A percentile compares a stretch with the other conserved stretches of the same genome.
phyloP scores from a whole-genome alignment of 1,140 invertebrate genomes.

The Heliconius melpomene region DNA sequence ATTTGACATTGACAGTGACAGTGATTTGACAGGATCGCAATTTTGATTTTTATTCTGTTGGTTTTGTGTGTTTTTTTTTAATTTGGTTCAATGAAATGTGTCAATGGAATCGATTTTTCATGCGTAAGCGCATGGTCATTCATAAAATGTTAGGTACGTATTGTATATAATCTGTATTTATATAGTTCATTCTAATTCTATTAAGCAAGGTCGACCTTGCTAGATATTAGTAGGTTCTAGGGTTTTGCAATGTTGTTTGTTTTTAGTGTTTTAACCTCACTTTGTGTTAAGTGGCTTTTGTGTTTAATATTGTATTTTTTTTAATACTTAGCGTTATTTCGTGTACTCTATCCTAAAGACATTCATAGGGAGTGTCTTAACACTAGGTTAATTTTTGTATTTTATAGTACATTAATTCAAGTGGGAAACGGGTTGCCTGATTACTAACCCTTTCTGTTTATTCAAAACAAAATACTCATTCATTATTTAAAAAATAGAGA shows the following conservation, averaged over 20 bases:
- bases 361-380: too few species aligned
- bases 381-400: too few species aligned
- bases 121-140: slow-evolving; percentile 54
- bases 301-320: background rate
- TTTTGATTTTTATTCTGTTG: slow-evolving; percentile 18
- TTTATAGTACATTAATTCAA: too few species aligned
- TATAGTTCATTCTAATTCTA: slow-evolving; percentile 23
- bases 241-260: slow-evolving; percentile 6
- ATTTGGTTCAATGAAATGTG: slow-evolving; percentile 55
- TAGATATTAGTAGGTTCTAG: slow-evolving; percentile 27
- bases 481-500: too few species aligned
- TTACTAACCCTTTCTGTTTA: too few species aligned
- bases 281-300: background rate
- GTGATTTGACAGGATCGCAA: background rate
- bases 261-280: background rate
- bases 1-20: slow-evolving; percentile 8
- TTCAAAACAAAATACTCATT: too few species aligned
- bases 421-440: too few species aligned
- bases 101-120: slow-evolving; percentile 61
- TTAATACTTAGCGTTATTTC: too few species aligned
- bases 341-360: too few species aligned
- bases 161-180: background rate
- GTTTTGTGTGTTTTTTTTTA: slow-evolving; percentile 24
- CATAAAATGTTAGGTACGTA: slow-evolving; percentile 64
- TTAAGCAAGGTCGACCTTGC: slow-evolving; percentile 37